These are phyloP conservation scores for Epinotia brunnichana DNA, from an alignment of 2,888 invertebrate species.

Conservation along the genomic window DNA sequence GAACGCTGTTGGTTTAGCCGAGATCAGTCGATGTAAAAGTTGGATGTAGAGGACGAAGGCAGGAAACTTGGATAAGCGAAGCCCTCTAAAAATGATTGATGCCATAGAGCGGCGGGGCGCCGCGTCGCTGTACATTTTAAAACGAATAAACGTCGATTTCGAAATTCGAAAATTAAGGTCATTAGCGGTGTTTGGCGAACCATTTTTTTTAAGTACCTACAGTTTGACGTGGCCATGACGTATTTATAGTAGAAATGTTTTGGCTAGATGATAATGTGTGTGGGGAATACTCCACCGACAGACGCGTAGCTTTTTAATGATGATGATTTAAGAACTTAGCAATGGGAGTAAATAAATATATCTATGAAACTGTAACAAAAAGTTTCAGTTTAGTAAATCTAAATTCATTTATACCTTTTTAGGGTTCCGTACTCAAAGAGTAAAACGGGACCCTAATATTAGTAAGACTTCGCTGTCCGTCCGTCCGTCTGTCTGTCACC, in stretches of 20 bases:
- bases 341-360: neutral
- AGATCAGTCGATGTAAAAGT: constrained; percentile 82
- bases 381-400: neutral
- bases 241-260: too few relatives aligned
- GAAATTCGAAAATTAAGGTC: constrained; percentile 79
- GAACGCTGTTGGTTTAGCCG: constrained; percentile 80
- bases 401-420: neutral
- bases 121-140: constrained; percentile 67
- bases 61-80: constrained; percentile 83
- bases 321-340: neutral
- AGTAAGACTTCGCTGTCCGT: too few relatives aligned
- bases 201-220: constrained; percentile 65
- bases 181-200: constrained; percentile 75
- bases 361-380: neutral
- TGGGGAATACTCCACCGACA: neutral
- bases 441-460: too few relatives aligned
- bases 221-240: neutral
- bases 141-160: constrained; percentile 82
- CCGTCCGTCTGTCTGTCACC: too few relatives aligned
- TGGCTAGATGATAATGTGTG: neutral
- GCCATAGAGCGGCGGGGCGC: constrained; percentile 64
- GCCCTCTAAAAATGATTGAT: constrained; percentile 85
- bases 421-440: too few relatives aligned
- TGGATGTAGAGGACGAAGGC: constrained; percentile 72
- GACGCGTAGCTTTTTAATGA: neutral